Evolutionary conservation across 2,888 invertebrate species (phyloP).

Genomic region (Holacanthella duospinosa): DNA sequence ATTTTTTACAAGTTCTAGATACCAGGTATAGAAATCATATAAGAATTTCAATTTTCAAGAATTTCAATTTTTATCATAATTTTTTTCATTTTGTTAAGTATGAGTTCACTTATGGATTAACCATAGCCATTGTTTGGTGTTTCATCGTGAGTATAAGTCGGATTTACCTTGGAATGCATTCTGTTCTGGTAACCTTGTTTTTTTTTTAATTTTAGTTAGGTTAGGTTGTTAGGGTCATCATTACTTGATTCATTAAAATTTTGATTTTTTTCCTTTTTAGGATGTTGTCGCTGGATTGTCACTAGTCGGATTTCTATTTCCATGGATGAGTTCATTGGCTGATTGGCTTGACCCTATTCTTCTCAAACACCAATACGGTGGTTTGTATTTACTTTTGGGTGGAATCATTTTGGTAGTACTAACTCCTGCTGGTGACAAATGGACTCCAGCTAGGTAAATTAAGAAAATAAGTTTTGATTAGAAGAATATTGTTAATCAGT

Average conservation of each 20-base stretch:
- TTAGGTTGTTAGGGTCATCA: neutral
- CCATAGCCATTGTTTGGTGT: slow-evolving; percentile 50
- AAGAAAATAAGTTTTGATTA: too few species aligned
- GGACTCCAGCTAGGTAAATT: slow-evolving; percentile 75
- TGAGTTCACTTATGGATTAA: slow-evolving; percentile 42
- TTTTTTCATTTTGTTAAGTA: slow-evolving; percentile 42
- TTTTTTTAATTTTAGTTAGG: slow-evolving; percentile 1
- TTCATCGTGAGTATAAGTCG: slow-evolving; percentile 69
- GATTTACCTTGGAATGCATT: slow-evolving; percentile 87
- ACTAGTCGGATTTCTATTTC: slow-evolving; percentile 57
- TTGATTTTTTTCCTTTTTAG: slow-evolving; percentile 46
- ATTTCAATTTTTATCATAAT: neutral
- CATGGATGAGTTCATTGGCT: slow-evolving; percentile 61
- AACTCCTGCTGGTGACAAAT: slow-evolving; percentile 62
- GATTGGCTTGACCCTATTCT: slow-evolving; percentile 61
- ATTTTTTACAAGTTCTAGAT: slow-evolving; percentile 66
- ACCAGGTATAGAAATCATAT: slow-evolving; percentile 47
- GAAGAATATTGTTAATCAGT: too few species aligned
- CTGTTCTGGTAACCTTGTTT: slow-evolving; percentile 67
- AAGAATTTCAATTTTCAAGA: slow-evolving; percentile 36
- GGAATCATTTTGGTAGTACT: slow-evolving; percentile 57
- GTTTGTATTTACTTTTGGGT: slow-evolving; percentile 43
- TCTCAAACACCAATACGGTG: slow-evolving; percentile 47
- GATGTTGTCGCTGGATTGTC: slow-evolving; percentile 70
- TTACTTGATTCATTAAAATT: slow-evolving; percentile 9